phyloP scores from a whole-genome alignment of 2,113 vertebrate species.

The Ameiurus melas region DNA sequence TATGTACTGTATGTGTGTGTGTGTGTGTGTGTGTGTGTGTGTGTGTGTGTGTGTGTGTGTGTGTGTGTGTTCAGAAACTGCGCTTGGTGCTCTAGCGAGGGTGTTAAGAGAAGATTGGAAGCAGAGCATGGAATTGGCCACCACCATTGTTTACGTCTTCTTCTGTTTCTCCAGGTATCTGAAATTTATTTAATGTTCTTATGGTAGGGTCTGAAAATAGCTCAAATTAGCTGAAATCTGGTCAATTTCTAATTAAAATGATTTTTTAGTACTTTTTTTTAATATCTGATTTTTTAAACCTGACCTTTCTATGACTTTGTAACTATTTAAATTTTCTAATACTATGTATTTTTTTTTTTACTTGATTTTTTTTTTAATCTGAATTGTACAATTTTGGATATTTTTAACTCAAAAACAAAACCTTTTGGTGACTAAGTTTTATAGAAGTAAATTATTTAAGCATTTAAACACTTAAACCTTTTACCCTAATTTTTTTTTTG shows the following conservation, averaged over 20 bases:
- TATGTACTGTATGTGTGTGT: slow-evolving; percentile 2
- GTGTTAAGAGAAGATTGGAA: slow-evolving; percentile 94
- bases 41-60: slow-evolving; percentile 27
- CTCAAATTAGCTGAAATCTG: neutral
- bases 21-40: neutral
- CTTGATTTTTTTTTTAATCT: no score
- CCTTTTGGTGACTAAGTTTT: neutral
- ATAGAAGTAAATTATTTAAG: neutral
- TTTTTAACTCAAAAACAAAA: neutral
- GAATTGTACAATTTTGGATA: neutral
- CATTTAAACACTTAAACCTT: neutral
- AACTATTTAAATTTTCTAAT: neutral
- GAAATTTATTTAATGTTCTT: neutral
- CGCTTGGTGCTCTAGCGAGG: slow-evolving; percentile 84
- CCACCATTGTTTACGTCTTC: slow-evolving; percentile 90
- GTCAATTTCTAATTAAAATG: neutral
- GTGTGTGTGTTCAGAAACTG: slow-evolving; percentile 58
- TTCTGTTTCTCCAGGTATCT: slow-evolving; percentile 92
- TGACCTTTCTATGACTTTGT: neutral
- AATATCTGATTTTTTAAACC: neutral
- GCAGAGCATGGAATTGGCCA: slow-evolving; percentile 88
- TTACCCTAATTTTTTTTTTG: neutral
- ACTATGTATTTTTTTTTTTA: no score
- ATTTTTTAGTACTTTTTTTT: neutral
- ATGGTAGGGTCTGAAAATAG: neutral